Evolutionary conservation across 2,797 vertebrate species (phyloP).

Genomic region (Typhlichthys subterraneus): DNA sequence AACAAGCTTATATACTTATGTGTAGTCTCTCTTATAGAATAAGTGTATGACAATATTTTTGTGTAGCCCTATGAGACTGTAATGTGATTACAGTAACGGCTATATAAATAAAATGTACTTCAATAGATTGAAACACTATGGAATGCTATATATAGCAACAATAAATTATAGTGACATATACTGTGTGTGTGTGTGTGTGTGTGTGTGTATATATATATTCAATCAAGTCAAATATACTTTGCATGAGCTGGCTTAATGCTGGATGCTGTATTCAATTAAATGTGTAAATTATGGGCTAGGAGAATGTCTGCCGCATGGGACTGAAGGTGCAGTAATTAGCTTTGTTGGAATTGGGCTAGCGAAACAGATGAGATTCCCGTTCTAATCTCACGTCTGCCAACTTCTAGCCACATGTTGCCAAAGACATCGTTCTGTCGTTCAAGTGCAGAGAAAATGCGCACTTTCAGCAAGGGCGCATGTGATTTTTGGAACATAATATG

Average conservation of each 20-base stretch:
- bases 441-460: conserved; percentile 2
- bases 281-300: conserved; percentile 65
- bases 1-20: no score
- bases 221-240: conserved; percentile 49
- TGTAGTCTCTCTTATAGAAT: no score
- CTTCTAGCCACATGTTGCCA: conserved; percentile 15
- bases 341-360: conserved; percentile 48
- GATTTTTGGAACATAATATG: no score
- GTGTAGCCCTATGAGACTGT: no score
- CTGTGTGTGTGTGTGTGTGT: conserved; percentile 10
- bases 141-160: no score
- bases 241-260: conserved; percentile 57
- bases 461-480: not conserved
- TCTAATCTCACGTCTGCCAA: conserved; percentile 36
- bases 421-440: not conserved
- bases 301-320: conserved; percentile 61
- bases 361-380: conserved; percentile 55
- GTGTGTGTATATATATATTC: conserved; percentile 37
- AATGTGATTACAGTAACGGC: no score
- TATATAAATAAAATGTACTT: no score
- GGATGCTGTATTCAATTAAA: conserved; percentile 66
- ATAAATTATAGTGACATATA: no score
- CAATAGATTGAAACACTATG: no score
- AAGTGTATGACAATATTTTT: no score
- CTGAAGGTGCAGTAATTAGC: conserved; percentile 62